A percentile compares a stretch with the other conserved stretches of the same genome.
Conservation (phyloP, 2,113 vertebrate species). For the Solea senegalensis region DNA sequence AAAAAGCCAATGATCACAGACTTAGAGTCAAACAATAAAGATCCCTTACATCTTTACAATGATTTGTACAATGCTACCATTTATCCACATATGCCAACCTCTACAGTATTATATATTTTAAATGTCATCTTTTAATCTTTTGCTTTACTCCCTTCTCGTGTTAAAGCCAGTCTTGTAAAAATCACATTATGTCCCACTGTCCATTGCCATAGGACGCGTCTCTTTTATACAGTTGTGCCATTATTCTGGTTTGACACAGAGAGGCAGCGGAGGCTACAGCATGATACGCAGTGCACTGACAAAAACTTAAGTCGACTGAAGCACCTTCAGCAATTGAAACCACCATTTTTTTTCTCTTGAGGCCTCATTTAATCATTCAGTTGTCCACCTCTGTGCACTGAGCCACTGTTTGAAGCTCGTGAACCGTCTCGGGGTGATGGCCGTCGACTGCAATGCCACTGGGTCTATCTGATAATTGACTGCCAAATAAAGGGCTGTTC, state of each 20-base stretch:
- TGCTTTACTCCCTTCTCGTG: too few relatives aligned
- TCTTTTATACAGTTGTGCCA: background rate
- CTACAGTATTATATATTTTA: too few relatives aligned
- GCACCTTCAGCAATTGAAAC: slow-evolving; percentile 25
- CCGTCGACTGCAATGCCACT: slow-evolving; percentile 66
- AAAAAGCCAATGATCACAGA: too few relatives aligned
- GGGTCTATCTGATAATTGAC: slow-evolving; percentile 84
- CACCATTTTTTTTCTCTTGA: slow-evolving; percentile 24
- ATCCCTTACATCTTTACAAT: too few relatives aligned
- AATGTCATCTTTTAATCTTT: too few relatives aligned
- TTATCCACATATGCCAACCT: too few relatives aligned
- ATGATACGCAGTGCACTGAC: background rate
- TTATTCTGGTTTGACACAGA: background rate
- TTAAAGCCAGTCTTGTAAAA: too few relatives aligned
- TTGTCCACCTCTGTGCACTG: slow-evolving; percentile 32
- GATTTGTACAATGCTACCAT: too few relatives aligned
- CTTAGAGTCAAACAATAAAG: too few relatives aligned
- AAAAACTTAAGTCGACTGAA: slow-evolving; percentile 7
- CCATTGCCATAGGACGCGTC: too few relatives aligned
- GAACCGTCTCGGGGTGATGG: slow-evolving; percentile 40
- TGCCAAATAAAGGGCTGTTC: slow-evolving; percentile 75
- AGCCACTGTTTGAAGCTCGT: slow-evolving; percentile 45
- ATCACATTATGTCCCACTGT: too few relatives aligned
- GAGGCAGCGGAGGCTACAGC: background rate
- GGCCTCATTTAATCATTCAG: slow-evolving; percentile 33